Evolutionary conservation across 2,888 invertebrate genomes (phyloP).

Genomic region (Tenthredo mesomela): DNA sequence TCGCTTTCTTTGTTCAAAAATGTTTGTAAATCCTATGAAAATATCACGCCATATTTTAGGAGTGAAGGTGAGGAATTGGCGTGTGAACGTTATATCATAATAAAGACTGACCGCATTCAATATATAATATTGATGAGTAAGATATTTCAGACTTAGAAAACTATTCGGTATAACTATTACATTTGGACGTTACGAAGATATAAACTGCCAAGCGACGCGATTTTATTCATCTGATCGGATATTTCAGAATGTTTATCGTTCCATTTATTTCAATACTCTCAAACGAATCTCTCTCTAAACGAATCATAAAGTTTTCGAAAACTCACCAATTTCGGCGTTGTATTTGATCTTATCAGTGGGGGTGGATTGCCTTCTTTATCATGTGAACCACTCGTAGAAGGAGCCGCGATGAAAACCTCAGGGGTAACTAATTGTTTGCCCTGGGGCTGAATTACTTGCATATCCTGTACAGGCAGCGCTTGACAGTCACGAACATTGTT

Average conservation of each 20-base stretch:
- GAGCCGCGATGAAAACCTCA: neutral
- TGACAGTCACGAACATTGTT: neutral
- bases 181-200: no score
- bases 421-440: neutral
- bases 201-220: no score
- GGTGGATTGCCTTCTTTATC: neutral
- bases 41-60: neutral
- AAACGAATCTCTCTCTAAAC: neutral
- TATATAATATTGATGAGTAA: neutral
- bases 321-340: neutral
- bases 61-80: neutral
- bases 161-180: neutral
- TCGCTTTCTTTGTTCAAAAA: slow-evolving; percentile 4
- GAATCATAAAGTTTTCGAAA: neutral
- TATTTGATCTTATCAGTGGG: neutral
- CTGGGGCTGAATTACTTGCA: neutral
- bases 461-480: neutral
- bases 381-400: neutral
- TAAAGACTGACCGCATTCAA: neutral
- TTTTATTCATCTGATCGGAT: neutral
- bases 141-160: neutral
- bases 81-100: no score
- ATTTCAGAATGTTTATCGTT: neutral
- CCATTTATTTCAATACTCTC: neutral
- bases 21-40: slow-evolving; percentile 12